A percentile compares a stretch with the other conserved stretches of the same genome.
phyloP scores from a whole-genome alignment of 2,888 invertebrate species.

The Diplazon laetatorius region DNA sequence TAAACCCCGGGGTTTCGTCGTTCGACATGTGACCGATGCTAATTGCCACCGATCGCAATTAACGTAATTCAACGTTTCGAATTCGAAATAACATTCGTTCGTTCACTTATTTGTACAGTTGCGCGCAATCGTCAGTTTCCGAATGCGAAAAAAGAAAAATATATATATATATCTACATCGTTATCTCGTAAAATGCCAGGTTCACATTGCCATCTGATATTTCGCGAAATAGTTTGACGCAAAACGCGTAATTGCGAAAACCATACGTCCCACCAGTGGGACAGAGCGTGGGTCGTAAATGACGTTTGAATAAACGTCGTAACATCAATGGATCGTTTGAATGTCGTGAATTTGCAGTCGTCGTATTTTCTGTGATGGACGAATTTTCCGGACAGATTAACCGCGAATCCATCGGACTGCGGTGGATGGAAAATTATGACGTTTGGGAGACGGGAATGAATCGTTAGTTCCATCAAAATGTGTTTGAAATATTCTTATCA shows the following conservation, averaged over 20 bases:
- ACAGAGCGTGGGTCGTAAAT: not conserved
- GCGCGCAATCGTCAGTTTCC: not conserved
- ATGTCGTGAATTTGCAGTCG: not conserved
- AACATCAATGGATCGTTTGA: slow-evolving; percentile 3
- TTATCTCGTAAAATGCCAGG: not conserved
- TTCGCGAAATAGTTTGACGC: not conserved
- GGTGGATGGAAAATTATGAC: slow-evolving; percentile 1
- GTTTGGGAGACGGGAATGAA: too few relatives aligned
- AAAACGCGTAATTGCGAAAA: slow-evolving; percentile 2
- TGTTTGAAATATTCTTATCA: too few relatives aligned
- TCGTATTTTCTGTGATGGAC: not conserved
- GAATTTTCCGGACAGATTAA: not conserved
- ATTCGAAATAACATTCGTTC: slow-evolving; percentile 5
- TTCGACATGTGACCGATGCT: slow-evolving; percentile 2
- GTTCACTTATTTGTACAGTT: not conserved
- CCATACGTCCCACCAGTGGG: not conserved
- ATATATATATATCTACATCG: too few relatives aligned
- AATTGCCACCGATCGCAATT: slow-evolving; percentile 7
- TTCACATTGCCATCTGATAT: not conserved
- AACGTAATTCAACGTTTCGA: slow-evolving; percentile 3
- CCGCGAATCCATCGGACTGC: not conserved
- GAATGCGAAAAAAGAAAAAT: not conserved
- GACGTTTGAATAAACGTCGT: slow-evolving; percentile 2
- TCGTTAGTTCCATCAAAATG: too few relatives aligned
- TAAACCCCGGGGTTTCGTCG: slow-evolving; percentile 6